A percentile compares a stretch with the other conserved stretches of the same genome.
Evolutionary conservation across 2,797 vertebrate genomes (phyloP).

Genomic region (Pangasius larnaudii): DNA sequence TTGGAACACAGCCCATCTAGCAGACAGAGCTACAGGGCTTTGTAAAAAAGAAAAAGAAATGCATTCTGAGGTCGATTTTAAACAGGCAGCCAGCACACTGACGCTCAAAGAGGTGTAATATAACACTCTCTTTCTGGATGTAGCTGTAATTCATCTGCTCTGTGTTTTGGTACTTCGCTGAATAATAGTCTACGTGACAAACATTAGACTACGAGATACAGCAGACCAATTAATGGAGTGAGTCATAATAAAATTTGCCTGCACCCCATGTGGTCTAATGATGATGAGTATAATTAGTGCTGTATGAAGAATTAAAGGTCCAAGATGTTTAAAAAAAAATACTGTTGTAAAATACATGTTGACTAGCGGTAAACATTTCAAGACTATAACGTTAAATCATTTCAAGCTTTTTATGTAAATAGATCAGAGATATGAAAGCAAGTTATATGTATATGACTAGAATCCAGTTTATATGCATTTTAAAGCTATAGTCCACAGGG

Average conservation of each 20-base stretch:
- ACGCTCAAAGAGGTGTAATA: not conserved
- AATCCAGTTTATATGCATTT: not conserved
- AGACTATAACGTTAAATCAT: not conserved
- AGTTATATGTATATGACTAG: not conserved
- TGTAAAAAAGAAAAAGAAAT: not conserved
- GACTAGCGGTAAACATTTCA: not conserved
- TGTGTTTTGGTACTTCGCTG: not conserved
- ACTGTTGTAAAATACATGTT: too few relatives aligned
- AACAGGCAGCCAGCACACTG: not conserved
- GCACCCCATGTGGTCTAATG: conserved; percentile 48
- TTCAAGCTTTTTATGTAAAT: not conserved
- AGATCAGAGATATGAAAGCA: not conserved
- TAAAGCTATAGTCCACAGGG: not conserved
- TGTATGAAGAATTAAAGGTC: not conserved
- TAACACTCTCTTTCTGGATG: not conserved
- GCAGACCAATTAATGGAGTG: not conserved
- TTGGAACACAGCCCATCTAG: not conserved
- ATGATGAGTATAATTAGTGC: conserved; percentile 48
- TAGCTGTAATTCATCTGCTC: not conserved
- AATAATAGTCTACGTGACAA: not conserved
- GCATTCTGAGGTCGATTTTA: not conserved
- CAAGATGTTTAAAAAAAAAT: not conserved
- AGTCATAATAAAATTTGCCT: conserved; percentile 42
- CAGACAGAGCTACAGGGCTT: not conserved
- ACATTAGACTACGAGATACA: not conserved